Percentiles rank a stretch among this genome's conserved stretches.
phyloP scores from a whole-genome alignment of 2,888 invertebrate genomes.

The Ctena decussata region DNA sequence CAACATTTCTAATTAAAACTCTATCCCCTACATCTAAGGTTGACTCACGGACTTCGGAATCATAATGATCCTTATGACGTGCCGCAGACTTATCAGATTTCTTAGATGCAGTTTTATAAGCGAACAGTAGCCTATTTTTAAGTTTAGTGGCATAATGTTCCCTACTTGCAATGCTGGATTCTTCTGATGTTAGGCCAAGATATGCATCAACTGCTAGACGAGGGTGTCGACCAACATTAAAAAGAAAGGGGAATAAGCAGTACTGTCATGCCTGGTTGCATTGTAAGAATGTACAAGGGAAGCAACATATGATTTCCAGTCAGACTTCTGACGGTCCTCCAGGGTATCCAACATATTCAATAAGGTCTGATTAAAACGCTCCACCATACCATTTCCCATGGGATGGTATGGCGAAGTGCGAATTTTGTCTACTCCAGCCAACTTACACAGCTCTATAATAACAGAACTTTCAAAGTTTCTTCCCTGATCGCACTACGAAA shows the following conservation, averaged over 20 bases:
- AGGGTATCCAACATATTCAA: not conserved
- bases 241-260: not conserved
- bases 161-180: not conserved
- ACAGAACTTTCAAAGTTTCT: no score
- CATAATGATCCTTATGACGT: not conserved
- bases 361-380: no score
- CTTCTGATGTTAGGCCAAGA: not conserved
- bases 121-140: not conserved
- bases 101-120: not conserved
- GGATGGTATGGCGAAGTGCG: not conserved
- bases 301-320: not conserved
- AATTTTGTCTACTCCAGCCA: no score
- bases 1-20: not conserved
- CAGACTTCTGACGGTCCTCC: not conserved
- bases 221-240: not conserved
- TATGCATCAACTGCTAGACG: not conserved
- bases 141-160: not conserved
- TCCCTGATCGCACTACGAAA: no score
- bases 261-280: not conserved
- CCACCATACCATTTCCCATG: not conserved
- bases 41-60: not conserved
- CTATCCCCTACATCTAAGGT: not conserved
- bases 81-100: not conserved
- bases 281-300: not conserved
- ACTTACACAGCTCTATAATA: no score